Percentiles rank a stretch among this genome's conserved stretches.
Evolutionary conservation across 2,113 vertebrate species (phyloP).

Genomic region (Oncorhynchus kisutch): DNA sequence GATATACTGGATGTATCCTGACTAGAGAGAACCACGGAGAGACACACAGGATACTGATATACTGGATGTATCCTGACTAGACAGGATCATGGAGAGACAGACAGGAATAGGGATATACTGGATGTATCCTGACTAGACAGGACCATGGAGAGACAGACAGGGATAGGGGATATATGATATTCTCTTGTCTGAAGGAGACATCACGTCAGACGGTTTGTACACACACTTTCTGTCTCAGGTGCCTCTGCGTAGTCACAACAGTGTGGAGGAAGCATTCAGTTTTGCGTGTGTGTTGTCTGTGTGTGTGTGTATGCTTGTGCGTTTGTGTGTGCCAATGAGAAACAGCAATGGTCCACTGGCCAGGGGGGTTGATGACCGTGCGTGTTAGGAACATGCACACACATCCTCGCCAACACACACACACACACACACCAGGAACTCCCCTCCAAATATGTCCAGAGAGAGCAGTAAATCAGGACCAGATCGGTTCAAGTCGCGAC

Average conservation of each 20-base stretch:
- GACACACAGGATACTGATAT: no score
- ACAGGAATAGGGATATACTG: no score
- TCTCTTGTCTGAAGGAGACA: no score
- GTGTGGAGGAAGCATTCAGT: slow-evolving; percentile 6
- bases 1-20: no score
- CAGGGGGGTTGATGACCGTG: slow-evolving; percentile 13
- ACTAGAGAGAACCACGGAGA: neutral
- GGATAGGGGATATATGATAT: neutral
- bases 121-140: no score
- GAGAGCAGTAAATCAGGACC: slow-evolving; percentile 17
- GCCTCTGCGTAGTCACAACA: no score
- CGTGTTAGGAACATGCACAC: slow-evolving; percentile 2
- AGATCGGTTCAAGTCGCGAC: slow-evolving; percentile 44
- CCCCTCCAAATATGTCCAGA: slow-evolving; percentile 24
- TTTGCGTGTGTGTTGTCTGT: neutral
- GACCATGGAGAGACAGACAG: no score
- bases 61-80: no score
- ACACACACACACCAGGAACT: neutral
- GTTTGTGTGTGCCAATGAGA: slow-evolving; percentile 2
- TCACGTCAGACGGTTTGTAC: no score
- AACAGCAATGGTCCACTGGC: slow-evolving; percentile 5
- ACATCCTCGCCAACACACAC: no score
- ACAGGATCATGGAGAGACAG: no score
- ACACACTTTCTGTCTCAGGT: no score
- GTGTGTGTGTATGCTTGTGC: slow-evolving; percentile 5